Evolutionary conservation across 2,113 vertebrate genomes (phyloP), one percentile per base, ranked within the genome.

Genomic region (Petaurus breviceps): DNA sequence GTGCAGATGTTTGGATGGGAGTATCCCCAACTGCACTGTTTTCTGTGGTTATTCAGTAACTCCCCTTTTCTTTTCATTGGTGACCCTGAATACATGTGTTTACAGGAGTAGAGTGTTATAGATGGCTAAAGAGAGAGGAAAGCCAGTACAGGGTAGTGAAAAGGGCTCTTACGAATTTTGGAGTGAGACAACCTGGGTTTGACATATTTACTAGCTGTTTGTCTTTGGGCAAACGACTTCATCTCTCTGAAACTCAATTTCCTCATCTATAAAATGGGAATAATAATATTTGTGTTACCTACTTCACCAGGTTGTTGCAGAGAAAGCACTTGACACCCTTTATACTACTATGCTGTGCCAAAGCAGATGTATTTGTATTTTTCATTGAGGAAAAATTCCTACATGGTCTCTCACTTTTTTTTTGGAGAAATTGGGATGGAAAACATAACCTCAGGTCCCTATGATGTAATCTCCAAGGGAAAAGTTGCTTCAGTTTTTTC

Each of bases 381-480:
- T 97, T 97, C 95, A 97, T 22, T 97, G 91, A 98, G 95, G 91
- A 97, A 93, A 96, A 90, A 51, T 93, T 89, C 84, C 9, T 93
- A n/a, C 95, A 89, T 84, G 68, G n/a, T 43, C n/a, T 84, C 96
- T 97, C 97, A 93, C 52, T 97, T 53, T 97, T 61, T 95, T 94
- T 97, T 84, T n/a, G n/a, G 96, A 97, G 97, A 91, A 91, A 97
- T 96, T 46, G 91, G 97, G 26, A 91, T 98, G 98, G 98, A 98
- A 98, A 98, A 98, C 96, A 97, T 98, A 98, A 95, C 93, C 95
- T 97, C 97, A 97, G 97, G 92, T 98, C 96, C 97, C 95, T 98
- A 91, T 98, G 98, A 98, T 98, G 96, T 98, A 96, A 98, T 98
- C 77, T 97, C 95, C 95, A 97, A 97, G 96, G 98, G 97, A 97